Conservation (phyloP, 2,888 invertebrate species). For the Halictus ligatus region DNA sequence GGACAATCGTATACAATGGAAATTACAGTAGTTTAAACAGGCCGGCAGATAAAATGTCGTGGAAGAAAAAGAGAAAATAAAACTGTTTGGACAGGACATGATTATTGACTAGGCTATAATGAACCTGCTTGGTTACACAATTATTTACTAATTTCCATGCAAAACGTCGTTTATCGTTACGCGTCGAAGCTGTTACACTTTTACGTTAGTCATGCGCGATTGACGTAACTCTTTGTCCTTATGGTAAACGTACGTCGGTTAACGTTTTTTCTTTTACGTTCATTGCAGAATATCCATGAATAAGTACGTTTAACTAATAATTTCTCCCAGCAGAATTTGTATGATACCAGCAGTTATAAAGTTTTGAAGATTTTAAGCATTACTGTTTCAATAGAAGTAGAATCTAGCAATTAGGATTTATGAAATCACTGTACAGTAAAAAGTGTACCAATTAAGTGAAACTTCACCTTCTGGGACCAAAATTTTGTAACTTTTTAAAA, state of each 20-base stretch:
- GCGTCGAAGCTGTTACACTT: no score
- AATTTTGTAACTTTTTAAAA: no score
- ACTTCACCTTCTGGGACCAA: no score
- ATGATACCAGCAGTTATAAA: no score
- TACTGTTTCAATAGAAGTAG: no score
- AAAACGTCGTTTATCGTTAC: not conserved
- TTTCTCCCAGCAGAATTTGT: not conserved
- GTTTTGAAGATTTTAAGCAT: no score
- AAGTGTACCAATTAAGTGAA: no score
- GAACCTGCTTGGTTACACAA: not conserved
- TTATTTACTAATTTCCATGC: not conserved
- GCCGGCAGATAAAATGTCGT: not conserved
- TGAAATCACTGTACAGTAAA: no score
- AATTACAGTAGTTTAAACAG: not conserved
- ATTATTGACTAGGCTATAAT: not conserved
- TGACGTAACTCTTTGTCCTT: not conserved
- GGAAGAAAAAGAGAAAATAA: not conserved
- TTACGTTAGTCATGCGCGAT: no score
- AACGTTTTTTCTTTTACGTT: no score
- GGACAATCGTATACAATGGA: not conserved
- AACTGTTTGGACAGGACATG: not conserved
- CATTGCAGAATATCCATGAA: not conserved
- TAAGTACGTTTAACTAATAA: not conserved
- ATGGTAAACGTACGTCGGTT: no score
- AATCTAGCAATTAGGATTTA: no score